Base-by-base conservation (phyloP, 2,888 invertebrate species). In the Diplazon laetatorius region DNA sequence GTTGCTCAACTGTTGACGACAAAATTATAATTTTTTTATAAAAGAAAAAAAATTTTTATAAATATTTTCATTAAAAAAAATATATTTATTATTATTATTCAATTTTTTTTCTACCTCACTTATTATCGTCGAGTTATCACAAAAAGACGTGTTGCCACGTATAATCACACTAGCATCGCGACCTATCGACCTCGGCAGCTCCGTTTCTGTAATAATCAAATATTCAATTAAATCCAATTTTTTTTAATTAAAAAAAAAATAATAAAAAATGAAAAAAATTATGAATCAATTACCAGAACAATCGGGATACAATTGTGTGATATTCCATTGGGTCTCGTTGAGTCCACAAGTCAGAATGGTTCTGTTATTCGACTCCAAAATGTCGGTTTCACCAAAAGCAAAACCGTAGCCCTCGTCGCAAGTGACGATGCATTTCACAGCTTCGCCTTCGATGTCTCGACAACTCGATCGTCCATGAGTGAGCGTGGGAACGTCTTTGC, bases 341-440 rank as follows among this genome's bases (percentile, higher is more conserved):
- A 74, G 50, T 9, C 83, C 83, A 57, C 89, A 89, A 55, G 84
- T 92, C 89, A 89, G 46, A 42, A 83, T 57, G 6, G 86, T 55
- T 52, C 80, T 77, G 37, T 90, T 12, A 1, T 71, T 68, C 37
- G 78, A 46, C 39, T 80, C 78, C 9, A 70, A 86, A 46, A 74
- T 63, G 55, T 79, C 78, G 12, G 71, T 86, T 2, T 92, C 89
- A 10, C 87, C 88, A 79, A 92, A 86, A 12, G 93, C 93, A 83
- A 95, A 93, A 2, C 92, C 93, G 84, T 93, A 94, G 0, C 94
- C 95, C 68, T 93, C 92, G 60, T 93, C 89, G 84, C 95, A 95
- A 8, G 92, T 92, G 20, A 94, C 87, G 3, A 92, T 89, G 83
- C 95, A 95, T 76, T 91, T 90, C 0, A 92, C 91, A 5, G 91